phyloP scores from a whole-genome alignment of 1,140 invertebrate genomes.

The Macrotrachela quadricornifera region DNA sequence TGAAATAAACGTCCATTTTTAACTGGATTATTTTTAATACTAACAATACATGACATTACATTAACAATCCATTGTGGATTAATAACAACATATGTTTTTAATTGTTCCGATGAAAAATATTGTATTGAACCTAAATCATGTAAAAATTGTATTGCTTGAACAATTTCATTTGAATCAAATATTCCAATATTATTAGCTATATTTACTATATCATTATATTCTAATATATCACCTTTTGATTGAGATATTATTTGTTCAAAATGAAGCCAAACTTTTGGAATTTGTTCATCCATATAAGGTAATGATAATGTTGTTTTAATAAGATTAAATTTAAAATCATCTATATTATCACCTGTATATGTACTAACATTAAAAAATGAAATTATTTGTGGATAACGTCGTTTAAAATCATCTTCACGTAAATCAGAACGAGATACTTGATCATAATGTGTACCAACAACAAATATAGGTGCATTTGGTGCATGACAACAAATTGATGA shows the following conservation, averaged over 20 bases:
- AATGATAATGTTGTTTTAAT: constrained; percentile 17
- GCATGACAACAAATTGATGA: constrained; percentile 28
- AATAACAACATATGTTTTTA: constrained; percentile 22
- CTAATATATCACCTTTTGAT: not conserved
- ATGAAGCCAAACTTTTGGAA: constrained; percentile 22
- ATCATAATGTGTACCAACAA: constrained; percentile 26
- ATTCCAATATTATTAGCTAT: not conserved
- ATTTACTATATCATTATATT: not conserved
- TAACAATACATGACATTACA: constrained; percentile 28
- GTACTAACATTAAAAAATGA: constrained; percentile 18
- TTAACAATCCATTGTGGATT: constrained; percentile 30
- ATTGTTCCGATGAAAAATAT: constrained; percentile 24
- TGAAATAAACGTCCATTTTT: constrained; percentile 21
- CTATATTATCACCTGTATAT: not conserved
- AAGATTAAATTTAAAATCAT: constrained; percentile 13
- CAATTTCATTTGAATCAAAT: constrained; percentile 12
- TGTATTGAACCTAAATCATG: constrained; percentile 26
- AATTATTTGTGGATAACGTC: constrained; percentile 19
- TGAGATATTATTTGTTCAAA: constrained; percentile 15
- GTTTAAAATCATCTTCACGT: constrained; percentile 14
- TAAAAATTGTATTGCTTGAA: constrained; percentile 22
- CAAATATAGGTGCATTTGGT: constrained; percentile 22
- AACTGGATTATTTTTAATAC: constrained; percentile 20
- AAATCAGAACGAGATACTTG: constrained; percentile 20
- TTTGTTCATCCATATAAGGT: constrained; percentile 25